Base-by-base conservation (phyloP, 1,140 invertebrate genomes). In the Aphelenchoides fujianensis region DNA sequence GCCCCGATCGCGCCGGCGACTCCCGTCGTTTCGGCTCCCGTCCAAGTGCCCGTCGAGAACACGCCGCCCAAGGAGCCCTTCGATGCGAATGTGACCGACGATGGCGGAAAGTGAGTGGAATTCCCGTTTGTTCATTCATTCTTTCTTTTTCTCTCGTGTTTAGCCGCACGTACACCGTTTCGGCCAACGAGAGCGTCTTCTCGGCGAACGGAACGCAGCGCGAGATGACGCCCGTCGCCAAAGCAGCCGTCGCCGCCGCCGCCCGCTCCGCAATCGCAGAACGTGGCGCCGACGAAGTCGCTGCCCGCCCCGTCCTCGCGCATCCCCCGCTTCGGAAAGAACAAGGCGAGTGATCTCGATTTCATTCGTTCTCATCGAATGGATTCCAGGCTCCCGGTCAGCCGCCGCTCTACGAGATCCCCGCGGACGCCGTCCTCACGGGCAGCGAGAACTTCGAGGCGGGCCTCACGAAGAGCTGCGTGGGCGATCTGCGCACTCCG, bases 291-390 rank as follows among this genome's bases (percentile, higher is more conserved):
- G 16, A 12, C 12, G 12, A 54, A 68, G 5, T 5, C 64, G 64
- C 36, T 19, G 64, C 28, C 2, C 32, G 12, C 66, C n/a, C 28
- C 57, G 12, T n/a, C n/a, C n/a, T 59, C 66, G 31, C 66, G 66
- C 19, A 67, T 69, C 71, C 68, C 68, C 3, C 48, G 66, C 28
- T 68, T 23, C 12, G 66, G 23, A 1, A 1, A 68, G 0, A 48
- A 48, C 41, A 48, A 48, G 23, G 41, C 23, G 23, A 48, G 12
- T 48, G 41, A 48, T n/a, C n/a, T n/a, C n/a, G 41, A 48, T 12
- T 48, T 48, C 41, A 23, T 48, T 48, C 23, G 23, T n/a, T n/a
- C n/a, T n/a, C n/a, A n/a, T 63, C 3, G 41, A 12, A 34, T 3
- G 27, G 2, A 27, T 63, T 63, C 19, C 23, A 63, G 61, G 19